Base-by-base conservation (phyloP, 2,113 vertebrate genomes). In the Vimba vimba region DNA sequence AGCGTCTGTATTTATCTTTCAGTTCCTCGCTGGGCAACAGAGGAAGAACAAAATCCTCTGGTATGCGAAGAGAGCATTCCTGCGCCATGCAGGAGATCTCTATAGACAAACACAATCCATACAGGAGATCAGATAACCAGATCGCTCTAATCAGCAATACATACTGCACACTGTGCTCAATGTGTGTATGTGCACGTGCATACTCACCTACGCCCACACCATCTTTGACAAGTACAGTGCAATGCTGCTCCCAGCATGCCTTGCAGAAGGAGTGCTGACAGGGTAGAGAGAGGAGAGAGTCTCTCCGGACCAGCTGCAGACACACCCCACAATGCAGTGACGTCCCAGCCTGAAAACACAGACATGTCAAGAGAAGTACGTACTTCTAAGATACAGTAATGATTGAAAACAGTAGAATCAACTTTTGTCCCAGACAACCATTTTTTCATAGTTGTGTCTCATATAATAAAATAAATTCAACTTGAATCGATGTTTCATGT, bases 221-320 rank as follows among this genome's bases (percentile, higher is more conserved):
- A 9, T 99, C 98, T 94, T 98, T 99, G 92, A 99, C 97, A 10
- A 99, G 96, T 62, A 99, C 98, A 59, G 96, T 97, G 92, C 97
- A 99, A 89, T 99, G 97, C 94, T 99, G 98, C 93, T 99, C 98
- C 98, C 98, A 99, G 94, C 98, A 99, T 94, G 94, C 97, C 93
- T 97, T 97, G 91, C 98, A 99, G 92, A 99, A 99, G 91, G 96
- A 97, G 93, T 99, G 98, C 94, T 98, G 98, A 91, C 98, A 99
- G 86, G 98, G 96, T 92, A 99, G 93, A 47, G 97, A 96, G 85
- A 98, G 94, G 83, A 99, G 92, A 76, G 96, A 95, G 87, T 99
- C 98, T 94, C 97, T 97, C 86, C 98, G 95, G 82, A 99, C 97
- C 83, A 96, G 95, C 94, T 99, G 98, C 95, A 99, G 97, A 93